A percentile compares a stretch with the other conserved stretches of the same genome.
Evolutionary conservation across 2,797 vertebrate species (phyloP).

Genomic region (Scarus forsteni): DNA sequence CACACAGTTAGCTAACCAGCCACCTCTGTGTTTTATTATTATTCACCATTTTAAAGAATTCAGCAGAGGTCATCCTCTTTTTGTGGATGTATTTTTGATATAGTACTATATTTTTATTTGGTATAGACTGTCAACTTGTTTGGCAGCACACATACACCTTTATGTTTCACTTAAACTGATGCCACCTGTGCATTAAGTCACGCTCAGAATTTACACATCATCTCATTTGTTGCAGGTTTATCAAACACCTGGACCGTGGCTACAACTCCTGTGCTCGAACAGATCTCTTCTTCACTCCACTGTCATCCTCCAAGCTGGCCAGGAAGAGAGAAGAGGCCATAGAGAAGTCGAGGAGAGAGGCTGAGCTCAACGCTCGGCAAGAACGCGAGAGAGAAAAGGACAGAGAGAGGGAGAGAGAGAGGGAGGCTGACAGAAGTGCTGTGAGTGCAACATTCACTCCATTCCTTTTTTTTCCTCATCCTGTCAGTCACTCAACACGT

Average conservation of each 20-base stretch:
- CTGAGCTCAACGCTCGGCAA: conserved; percentile 92
- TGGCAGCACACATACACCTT: not conserved
- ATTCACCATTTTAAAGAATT: too few relatives aligned
- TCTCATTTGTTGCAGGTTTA: conserved; percentile 86
- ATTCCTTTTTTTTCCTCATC: not conserved
- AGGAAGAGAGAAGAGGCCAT: conserved; percentile 96
- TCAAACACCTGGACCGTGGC: conserved; percentile 95
- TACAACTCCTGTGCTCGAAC: conserved; percentile 96
- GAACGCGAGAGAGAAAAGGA: conserved; percentile 95
- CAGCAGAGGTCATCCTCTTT: too few relatives aligned
- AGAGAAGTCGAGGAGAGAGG: conserved; percentile 93
- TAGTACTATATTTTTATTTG: too few relatives aligned
- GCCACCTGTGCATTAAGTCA: not conserved
- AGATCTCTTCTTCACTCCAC: conserved; percentile 95
- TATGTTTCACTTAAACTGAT: not conserved
- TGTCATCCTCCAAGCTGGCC: conserved; percentile 95
- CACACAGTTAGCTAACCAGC: too few relatives aligned
- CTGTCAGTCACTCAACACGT: conserved; percentile 3
- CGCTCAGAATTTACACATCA: conserved; percentile 12
- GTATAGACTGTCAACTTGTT: not conserved
- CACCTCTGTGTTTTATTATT: too few relatives aligned
- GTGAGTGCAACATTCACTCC: conserved; percentile 79
- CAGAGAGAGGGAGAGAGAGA: conserved; percentile 90
- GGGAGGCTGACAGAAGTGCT: conserved; percentile 88
- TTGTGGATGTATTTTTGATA: too few relatives aligned